Evolutionary conservation across 2,797 vertebrate species (phyloP).

Genomic region (Orientallactaga sibirica): DNA sequence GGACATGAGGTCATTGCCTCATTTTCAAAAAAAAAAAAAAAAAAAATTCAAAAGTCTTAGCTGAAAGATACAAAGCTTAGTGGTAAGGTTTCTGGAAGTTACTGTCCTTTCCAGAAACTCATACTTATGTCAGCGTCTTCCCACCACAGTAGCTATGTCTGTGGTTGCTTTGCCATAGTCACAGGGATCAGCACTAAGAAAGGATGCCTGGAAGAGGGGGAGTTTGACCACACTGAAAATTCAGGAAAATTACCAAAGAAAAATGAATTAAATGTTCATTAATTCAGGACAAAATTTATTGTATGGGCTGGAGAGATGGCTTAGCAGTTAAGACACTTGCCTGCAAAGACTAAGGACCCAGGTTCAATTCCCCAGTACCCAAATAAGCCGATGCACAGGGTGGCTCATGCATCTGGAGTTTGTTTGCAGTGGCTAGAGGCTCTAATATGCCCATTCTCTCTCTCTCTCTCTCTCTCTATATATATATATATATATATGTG

Average conservation of each 20-base stretch:
- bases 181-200: background rate
- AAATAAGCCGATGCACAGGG: too few relatives aligned
- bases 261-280: conserved; percentile 25
- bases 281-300: conserved; percentile 29
- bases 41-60: background rate
- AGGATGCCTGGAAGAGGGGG: background rate
- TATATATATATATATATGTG: too few relatives aligned
- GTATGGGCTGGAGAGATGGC: too few relatives aligned
- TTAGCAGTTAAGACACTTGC: too few relatives aligned
- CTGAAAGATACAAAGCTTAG: background rate
- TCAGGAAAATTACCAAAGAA: conserved; percentile 53
- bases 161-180: background rate
- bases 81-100: conserved; percentile 29
- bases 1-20: background rate
- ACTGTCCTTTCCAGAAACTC: conserved; percentile 10
- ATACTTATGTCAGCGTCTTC: background rate
- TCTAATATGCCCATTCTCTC: too few relatives aligned
- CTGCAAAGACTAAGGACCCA: too few relatives aligned
- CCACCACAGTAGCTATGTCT: background rate
- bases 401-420: too few relatives aligned
- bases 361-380: too few relatives aligned
- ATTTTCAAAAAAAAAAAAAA: background rate
- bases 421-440: too few relatives aligned
- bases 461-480: too few relatives aligned
- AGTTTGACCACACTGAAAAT: background rate